These are phyloP conservation scores for Microplitis deprimator DNA, from an alignment of 2,888 invertebrate genomes.

Conservation along the genomic window DNA sequence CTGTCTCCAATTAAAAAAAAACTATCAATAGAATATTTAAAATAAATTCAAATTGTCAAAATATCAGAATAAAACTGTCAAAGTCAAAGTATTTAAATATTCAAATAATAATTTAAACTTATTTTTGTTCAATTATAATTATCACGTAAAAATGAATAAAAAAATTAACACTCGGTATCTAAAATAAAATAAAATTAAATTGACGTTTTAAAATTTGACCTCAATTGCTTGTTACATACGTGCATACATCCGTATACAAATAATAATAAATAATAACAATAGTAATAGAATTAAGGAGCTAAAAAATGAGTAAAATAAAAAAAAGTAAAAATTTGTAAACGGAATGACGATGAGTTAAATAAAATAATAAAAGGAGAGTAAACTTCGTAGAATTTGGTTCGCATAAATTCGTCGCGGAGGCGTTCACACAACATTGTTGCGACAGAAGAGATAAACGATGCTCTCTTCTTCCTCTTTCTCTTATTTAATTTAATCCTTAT, in stretches of 20 bases:
- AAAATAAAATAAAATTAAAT: not conserved
- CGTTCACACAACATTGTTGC: conserved; percentile 39
- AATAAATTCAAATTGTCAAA: not conserved
- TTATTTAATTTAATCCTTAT: conserved; percentile 26
- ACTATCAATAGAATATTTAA: not conserved
- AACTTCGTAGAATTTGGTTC: conserved; percentile 30
- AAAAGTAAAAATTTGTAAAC: not conserved
- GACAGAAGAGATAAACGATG: conserved; percentile 34
- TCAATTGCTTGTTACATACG: not conserved
- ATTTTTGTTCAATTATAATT: no score
- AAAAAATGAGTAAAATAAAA: not conserved
- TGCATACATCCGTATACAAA: no score
- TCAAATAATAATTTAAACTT: not conserved
- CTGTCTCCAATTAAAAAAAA: not conserved
- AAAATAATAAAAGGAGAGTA: not conserved
- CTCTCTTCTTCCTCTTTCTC: conserved; percentile 27
- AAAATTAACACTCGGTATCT: not conserved
- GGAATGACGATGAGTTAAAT: not conserved
- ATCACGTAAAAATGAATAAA: not conserved
- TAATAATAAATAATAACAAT: not conserved
- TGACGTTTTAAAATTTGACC: not conserved
- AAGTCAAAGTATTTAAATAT: not conserved
- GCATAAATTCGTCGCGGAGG: conserved; percentile 38
- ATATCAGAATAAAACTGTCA: not conserved
- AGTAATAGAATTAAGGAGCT: no score